phyloP scores from a whole-genome alignment of 1,140 invertebrate genomes.

The Heliconius melpomene region DNA sequence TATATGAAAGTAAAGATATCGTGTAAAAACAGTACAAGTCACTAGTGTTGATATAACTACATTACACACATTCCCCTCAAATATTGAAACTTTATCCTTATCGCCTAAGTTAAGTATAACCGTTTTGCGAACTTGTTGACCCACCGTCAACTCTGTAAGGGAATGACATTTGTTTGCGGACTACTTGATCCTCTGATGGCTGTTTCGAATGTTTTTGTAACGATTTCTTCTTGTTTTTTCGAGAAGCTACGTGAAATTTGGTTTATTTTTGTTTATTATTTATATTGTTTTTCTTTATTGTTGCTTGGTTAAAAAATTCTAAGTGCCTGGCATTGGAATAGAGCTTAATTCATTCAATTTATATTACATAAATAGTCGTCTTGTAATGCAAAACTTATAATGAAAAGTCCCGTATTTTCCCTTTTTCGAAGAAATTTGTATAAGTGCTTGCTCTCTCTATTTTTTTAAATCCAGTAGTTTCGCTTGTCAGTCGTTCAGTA shows the following conservation, averaged over 20 bases:
- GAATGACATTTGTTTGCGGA: slow-evolving; percentile 15
- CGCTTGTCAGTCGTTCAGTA: too few species aligned
- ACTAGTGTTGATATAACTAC: not conserved
- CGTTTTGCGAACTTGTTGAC: slow-evolving; percentile 14
- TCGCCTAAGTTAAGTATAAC: slow-evolving; percentile 21
- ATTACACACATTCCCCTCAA: not conserved
- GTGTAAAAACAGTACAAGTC: not conserved
- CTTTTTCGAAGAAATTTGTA: too few species aligned
- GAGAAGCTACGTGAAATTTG: too few species aligned
- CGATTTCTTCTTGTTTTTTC: not conserved
- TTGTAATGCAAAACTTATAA: too few species aligned
- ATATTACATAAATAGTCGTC: too few species aligned
- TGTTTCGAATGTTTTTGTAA: not conserved
- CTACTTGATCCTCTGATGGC: not conserved
- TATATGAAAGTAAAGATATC: not conserved
- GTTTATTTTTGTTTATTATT: not conserved
- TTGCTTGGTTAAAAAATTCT: not conserved
- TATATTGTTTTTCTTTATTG: not conserved
- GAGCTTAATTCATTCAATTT: too few species aligned
- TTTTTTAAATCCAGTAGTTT: too few species aligned
- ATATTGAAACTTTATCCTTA: slow-evolving; percentile 11
- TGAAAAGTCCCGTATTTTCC: too few species aligned
- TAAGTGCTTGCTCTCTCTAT: too few species aligned
- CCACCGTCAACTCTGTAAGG: slow-evolving; percentile 7
- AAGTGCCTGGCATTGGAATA: too few species aligned